A percentile compares a stretch with the other conserved stretches of the same genome.
These are phyloP conservation scores for Bombus breviceps DNA, from an alignment of 1,140 invertebrate genomes.

Conservation along the genomic window DNA sequence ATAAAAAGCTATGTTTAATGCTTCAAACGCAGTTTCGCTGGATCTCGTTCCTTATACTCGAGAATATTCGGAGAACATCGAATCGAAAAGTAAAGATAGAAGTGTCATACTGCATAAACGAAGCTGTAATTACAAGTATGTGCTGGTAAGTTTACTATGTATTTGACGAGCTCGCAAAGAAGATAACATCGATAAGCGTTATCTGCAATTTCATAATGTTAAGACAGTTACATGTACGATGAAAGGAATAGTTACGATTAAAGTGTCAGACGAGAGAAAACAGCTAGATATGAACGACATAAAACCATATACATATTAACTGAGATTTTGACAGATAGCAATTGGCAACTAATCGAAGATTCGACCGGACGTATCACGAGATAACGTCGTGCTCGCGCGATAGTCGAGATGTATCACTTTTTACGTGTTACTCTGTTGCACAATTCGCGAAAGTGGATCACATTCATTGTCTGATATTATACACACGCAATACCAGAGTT, in stretches of 20 bases:
- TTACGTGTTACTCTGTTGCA: no score
- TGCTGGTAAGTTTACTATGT: background rate
- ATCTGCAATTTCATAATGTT: slow-evolving; percentile 13
- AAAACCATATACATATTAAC: background rate
- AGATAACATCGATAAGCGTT: slow-evolving; percentile 7
- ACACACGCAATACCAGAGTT: background rate
- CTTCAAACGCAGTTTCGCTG: background rate
- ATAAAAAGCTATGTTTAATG: background rate
- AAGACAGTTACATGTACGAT: background rate
- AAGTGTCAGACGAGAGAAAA: background rate
- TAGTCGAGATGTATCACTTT: no score
- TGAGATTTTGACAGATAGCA: background rate
- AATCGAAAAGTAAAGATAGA: background rate
- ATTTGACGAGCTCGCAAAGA: background rate
- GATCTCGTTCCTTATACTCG: background rate
- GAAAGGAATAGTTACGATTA: background rate
- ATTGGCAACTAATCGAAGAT: background rate
- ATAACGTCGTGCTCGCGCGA: background rate
- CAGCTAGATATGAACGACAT: background rate
- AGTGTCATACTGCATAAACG: background rate
- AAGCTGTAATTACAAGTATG: background rate
- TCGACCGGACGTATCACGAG: background rate
- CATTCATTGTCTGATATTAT: background rate
- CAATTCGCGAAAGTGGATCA: slow-evolving; percentile 3
- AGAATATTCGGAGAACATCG: background rate